Evolutionary conservation across 2,888 invertebrate species (phyloP).

Genomic region (Muschampia staudingeri): DNA sequence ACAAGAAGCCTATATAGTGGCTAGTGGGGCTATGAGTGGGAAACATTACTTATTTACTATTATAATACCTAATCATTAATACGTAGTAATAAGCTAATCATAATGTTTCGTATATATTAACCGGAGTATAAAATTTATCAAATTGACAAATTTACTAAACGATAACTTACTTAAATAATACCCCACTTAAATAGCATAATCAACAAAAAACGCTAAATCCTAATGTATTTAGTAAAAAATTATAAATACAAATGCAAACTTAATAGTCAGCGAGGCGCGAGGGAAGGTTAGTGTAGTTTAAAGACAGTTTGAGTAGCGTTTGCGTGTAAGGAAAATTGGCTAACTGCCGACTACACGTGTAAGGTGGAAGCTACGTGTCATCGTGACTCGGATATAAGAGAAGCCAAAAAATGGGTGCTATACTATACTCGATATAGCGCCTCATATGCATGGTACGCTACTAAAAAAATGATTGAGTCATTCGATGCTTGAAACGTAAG

Average conservation of each 20-base stretch:
- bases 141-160: too few species aligned
- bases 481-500: not conserved
- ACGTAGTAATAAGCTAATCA: not conserved
- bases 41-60: too few species aligned
- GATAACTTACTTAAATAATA: not conserved
- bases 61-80: too few species aligned
- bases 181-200: not conserved
- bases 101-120: not conserved
- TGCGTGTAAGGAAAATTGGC: constrained; percentile 71
- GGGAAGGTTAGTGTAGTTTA: constrained; percentile 54
- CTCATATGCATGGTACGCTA: not conserved
- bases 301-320: constrained; percentile 49
- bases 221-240: constrained; percentile 17
- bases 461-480: not conserved
- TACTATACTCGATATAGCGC: not conserved
- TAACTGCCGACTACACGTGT: constrained; percentile 68
- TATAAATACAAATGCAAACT: constrained; percentile 23
- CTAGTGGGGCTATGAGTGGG: too few species aligned
- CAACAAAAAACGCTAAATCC: not conserved
- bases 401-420: constrained; percentile 37
- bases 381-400: constrained; percentile 34
- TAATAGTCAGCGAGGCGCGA: not conserved
- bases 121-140: too few species aligned
- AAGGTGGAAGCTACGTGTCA: constrained; percentile 24
- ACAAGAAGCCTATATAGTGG: too few species aligned